Percentiles rank a stretch among this genome's conserved stretches.
phyloP scores from a whole-genome alignment of 2,113 vertebrate genomes.

The Hucho hucho region DNA sequence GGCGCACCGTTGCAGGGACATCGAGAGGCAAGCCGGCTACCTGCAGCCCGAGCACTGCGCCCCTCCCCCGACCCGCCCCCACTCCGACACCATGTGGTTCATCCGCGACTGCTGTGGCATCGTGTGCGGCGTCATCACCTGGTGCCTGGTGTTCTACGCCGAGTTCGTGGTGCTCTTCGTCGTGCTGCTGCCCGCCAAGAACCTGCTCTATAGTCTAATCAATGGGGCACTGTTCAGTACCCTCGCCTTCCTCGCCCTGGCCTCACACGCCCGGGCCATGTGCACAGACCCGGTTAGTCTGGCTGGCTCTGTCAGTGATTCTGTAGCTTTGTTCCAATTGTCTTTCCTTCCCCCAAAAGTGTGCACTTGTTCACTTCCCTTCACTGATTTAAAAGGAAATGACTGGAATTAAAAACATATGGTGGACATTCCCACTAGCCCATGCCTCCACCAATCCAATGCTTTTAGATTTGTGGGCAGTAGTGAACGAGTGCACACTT shows the following conservation, averaged over 20 bases:
- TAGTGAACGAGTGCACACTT: too few species aligned
- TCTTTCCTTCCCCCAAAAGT: neutral
- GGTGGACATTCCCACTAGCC: too few species aligned
- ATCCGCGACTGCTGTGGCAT: conserved; percentile 96
- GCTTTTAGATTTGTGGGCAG: too few species aligned
- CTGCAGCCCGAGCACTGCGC: conserved; percentile 90
- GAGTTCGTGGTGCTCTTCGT: conserved; percentile 97
- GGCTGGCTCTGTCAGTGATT: conserved; percentile 2
- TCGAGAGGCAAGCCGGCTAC: conserved; percentile 93
- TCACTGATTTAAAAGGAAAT: too few species aligned
- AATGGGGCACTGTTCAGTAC: conserved; percentile 91
- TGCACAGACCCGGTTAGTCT: conserved; percentile 96
- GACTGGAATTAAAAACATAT: too few species aligned
- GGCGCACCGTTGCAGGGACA: conserved; percentile 88
- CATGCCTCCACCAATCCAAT: too few species aligned
- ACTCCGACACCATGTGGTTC: conserved; percentile 90
- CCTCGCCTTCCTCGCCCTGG: conserved; percentile 91
- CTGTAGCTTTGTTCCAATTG: neutral
- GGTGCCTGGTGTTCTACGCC: conserved; percentile 93
- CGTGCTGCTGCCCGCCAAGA: conserved; percentile 90
- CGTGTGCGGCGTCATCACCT: conserved; percentile 92
- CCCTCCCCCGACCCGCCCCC: conserved; percentile 78
- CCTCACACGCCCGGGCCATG: conserved; percentile 94
- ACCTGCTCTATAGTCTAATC: conserved; percentile 84
- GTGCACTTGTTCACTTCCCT: neutral